phyloP scores from a whole-genome alignment of 92 coral and sea anemone species.

The Phenganax stokvisi region DNA sequence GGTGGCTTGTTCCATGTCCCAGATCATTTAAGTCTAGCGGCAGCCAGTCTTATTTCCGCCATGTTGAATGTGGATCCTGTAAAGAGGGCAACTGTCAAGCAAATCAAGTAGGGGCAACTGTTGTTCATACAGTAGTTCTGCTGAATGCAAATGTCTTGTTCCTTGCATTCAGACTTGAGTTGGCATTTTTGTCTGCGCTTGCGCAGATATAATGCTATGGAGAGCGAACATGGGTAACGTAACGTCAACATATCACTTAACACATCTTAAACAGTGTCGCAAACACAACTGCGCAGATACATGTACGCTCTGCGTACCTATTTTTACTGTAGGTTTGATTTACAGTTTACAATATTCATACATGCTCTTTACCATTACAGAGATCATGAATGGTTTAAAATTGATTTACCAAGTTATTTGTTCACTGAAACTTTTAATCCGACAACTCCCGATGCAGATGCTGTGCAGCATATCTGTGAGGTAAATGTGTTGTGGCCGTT shows the following conservation, averaged over 20 bases:
- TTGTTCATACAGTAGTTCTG: no score
- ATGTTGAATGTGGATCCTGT: conserved; percentile 90
- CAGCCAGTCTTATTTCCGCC: conserved; percentile 58
- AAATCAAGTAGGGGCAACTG: conserved; percentile 62
- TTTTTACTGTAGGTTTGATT: no score
- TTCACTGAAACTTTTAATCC: conserved; percentile 60
- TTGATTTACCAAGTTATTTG: conserved; percentile 67
- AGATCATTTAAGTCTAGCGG: conserved; percentile 64
- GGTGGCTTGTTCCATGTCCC: conserved; percentile 92
- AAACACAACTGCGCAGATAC: no score
- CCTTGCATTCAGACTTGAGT: no score
- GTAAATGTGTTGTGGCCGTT: conserved; percentile 25
- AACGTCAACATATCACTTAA: no score
- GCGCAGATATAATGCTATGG: no score
- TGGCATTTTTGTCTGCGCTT: no score
- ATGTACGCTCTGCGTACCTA: no score
- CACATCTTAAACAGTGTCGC: no score
- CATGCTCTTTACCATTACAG: conserved; percentile 31
- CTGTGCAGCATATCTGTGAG: conserved; percentile 78
- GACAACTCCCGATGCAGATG: conserved; percentile 68
- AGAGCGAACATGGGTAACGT: no score
- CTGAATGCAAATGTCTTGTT: no score
- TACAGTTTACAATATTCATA: no score
- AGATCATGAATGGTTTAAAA: conserved; percentile 82
- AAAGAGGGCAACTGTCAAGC: conserved; percentile 85